Evolutionary conservation across 2,797 vertebrate genomes (phyloP), one percentile per base, ranked within the genome.

Genomic region (Lycodopsis pacificus): DNA sequence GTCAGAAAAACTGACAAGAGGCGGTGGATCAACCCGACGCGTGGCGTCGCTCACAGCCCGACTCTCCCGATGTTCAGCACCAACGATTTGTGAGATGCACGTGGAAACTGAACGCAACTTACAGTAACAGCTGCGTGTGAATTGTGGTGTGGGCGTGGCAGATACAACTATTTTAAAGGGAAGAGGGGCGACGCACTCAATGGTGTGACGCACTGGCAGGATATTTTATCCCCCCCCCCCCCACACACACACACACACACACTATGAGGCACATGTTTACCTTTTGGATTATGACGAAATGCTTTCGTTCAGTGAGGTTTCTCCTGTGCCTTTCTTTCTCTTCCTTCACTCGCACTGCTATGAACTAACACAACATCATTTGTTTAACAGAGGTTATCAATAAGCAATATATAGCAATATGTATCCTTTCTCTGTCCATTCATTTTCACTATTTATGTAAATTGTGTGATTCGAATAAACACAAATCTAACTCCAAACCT

Each of bases 71-170:
- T 3, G 44, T 7, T 54, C 44, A 22, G 12, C 42, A 1, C 17
- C 20, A 10, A 75, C 20, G 56, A 38, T 77, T 59, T 76, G 79
- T 74, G 80, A 84, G 81, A 79, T n/a, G 40, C 80, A 58, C 70
- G 86, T 77, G 89, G 81, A 77, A 72, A 79, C 63, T 70, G 78
- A 54, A 68, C 62, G 78, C 70, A 84, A 77, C 32, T 65, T 58
- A 53, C 82, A 79, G 86, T 49, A 86, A 91, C 87, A 93, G 91
- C 91, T 92, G 91, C 88, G 89, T 42, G 86, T 70, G 81, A 70
- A 76, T 77, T 64, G 22, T 67, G 72, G 42, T 4, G 91, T 88
- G 90, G 92, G 93, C 88, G 93, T 92, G 92, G 87, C 85, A 58
- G 71, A 69, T 74, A 2, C n/a, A 87, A 88, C 82, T 90, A 81